A percentile compares a stretch with the other conserved stretches of the same genome.
These are phyloP conservation scores for Amphiprion ocellaris DNA, from an alignment of 2,113 vertebrate species.

Conservation along the genomic window DNA sequence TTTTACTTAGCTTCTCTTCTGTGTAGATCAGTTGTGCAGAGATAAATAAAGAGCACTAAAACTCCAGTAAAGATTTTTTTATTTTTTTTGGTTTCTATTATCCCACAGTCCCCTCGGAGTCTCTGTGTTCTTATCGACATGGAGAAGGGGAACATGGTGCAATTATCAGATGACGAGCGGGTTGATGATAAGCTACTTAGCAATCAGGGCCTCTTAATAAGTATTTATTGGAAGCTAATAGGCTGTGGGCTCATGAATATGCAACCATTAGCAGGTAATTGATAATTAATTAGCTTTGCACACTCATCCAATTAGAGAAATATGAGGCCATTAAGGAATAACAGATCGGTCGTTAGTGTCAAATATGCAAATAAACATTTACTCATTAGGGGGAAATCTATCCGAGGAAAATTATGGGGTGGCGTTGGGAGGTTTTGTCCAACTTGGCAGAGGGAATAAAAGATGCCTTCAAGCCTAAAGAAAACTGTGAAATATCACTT, in stretches of 20 bases:
- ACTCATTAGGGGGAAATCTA: slow-evolving; percentile 54
- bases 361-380: slow-evolving; percentile 77
- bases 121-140: slow-evolving; percentile 1
- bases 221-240: slow-evolving; percentile 78
- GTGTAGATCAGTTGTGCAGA: neutral
- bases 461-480: slow-evolving; percentile 35
- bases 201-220: slow-evolving; percentile 69
- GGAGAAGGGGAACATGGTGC: slow-evolving; percentile 49
- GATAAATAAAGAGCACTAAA: neutral
- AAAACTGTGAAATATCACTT: neutral
- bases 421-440: slow-evolving; percentile 42
- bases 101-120: neutral
- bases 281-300: slow-evolving; percentile 79
- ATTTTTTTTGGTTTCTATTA: neutral
- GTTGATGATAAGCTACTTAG: slow-evolving; percentile 69
- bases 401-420: slow-evolving; percentile 40
- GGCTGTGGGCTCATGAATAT: slow-evolving; percentile 72
- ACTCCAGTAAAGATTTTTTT: neutral
- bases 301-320: slow-evolving; percentile 74
- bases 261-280: slow-evolving; percentile 78
- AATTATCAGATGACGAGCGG: slow-evolving; percentile 50
- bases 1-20: too few species aligned
- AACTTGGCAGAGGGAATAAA: slow-evolving; percentile 44
- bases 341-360: slow-evolving; percentile 71
- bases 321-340: slow-evolving; percentile 75